Evolutionary conservation across 2,888 invertebrate species (phyloP).

Genomic region (Galeopsomyia nigrocyanea): DNA sequence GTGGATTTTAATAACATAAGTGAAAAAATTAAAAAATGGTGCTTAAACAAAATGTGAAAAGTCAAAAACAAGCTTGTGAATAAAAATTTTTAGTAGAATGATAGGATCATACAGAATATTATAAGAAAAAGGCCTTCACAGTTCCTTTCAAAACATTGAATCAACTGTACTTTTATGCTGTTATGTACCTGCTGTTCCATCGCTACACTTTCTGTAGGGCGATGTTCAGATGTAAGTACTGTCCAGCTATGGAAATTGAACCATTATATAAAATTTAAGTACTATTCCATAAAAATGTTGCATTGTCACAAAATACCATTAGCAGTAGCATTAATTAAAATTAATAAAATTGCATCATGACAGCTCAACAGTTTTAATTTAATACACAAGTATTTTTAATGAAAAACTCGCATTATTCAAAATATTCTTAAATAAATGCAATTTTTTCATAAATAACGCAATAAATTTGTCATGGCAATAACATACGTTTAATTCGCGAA

Average conservation of each 20-base stretch:
- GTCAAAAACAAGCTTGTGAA: not conserved
- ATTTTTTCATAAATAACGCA: too few relatives aligned
- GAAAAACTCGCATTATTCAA: too few relatives aligned
- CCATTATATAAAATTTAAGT: constrained; percentile 30
- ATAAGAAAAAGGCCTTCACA: constrained; percentile 24
- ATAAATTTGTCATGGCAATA: too few relatives aligned
- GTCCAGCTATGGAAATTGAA: constrained; percentile 57
- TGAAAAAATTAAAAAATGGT: not conserved
- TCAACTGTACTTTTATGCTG: constrained; percentile 24
- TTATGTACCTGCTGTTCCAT: constrained; percentile 60
- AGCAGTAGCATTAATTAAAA: too few relatives aligned
- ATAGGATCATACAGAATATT: constrained; percentile 20
- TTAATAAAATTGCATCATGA: too few relatives aligned
- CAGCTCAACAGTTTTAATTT: too few relatives aligned
- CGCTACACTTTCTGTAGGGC: constrained; percentile 54
- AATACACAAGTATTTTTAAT: too few relatives aligned
- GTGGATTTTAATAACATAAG: not conserved
- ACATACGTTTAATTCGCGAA: too few relatives aligned
- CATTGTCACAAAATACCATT: not conserved
- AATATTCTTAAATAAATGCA: too few relatives aligned
- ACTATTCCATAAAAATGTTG: constrained; percentile 15
- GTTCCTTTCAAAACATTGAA: constrained; percentile 19
- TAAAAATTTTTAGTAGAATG: not conserved
- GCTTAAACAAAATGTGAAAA: not conserved
- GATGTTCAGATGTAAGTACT: constrained; percentile 51